These are phyloP conservation scores for Rhopalosiphum maidis DNA, from an alignment of 1,140 invertebrate genomes.

Conservation along the genomic window DNA sequence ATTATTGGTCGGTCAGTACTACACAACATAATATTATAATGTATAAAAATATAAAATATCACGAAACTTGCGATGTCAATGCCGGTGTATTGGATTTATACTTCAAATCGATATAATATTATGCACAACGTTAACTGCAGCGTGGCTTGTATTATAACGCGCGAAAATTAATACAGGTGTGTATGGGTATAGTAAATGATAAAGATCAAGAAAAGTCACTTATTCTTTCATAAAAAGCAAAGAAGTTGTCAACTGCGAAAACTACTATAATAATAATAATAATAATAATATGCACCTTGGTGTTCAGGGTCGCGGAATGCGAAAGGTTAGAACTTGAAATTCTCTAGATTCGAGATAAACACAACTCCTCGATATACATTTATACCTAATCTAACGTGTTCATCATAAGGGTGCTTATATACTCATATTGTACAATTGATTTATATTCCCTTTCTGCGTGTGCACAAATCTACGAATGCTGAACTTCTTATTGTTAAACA, in stretches of 20 bases:
- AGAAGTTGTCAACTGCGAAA: constrained; percentile 26
- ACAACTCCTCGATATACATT: constrained; percentile 17
- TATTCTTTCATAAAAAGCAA: constrained; percentile 36
- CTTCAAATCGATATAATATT: too few species aligned
- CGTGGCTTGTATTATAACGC: not conserved
- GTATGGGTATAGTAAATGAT: not conserved
- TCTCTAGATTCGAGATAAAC: constrained; percentile 35
- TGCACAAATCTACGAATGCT: not conserved
- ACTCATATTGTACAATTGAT: constrained; percentile 36
- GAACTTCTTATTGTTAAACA: not conserved
- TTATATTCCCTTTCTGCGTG: not conserved
- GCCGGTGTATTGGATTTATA: too few species aligned
- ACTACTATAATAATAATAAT: not conserved
- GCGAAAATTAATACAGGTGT: not conserved
- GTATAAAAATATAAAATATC: too few species aligned
- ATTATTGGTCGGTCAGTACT: not conserved
- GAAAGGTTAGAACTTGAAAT: constrained; percentile 41
- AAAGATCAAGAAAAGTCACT: not conserved
- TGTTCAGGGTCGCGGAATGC: constrained; percentile 17
- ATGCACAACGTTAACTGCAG: not conserved
- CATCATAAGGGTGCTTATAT: not conserved
- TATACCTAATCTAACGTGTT: constrained; percentile 2
- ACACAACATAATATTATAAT: too few species aligned
- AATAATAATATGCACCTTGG: not conserved
- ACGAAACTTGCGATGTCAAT: too few species aligned